Percentiles rank a stretch among this genome's conserved stretches.
Conservation (phyloP, 2,888 invertebrate species). For the Macroteleia sp. region DNA sequence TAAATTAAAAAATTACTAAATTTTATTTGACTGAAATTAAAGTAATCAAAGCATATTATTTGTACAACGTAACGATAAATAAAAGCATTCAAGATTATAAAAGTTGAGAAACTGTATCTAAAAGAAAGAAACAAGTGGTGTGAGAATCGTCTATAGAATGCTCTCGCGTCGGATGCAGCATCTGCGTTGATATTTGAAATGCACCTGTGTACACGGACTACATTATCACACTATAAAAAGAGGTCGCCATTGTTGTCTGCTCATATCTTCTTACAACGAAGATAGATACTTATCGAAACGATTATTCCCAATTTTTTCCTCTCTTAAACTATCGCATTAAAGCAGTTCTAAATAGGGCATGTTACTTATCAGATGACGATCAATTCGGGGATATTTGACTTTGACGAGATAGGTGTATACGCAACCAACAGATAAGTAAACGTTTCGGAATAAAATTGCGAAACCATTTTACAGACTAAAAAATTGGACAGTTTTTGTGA, state of each 20-base stretch:
- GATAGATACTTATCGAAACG: constrained; percentile 44
- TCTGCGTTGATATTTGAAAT: constrained; percentile 76
- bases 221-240: constrained; percentile 76
- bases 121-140: constrained; percentile 9
- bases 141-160: constrained; percentile 7
- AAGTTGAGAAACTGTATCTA: too few relatives aligned
- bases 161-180: constrained; percentile 72
- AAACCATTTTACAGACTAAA: neutral
- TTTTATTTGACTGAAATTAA: too few relatives aligned
- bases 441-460: neutral
- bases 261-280: constrained; percentile 39
- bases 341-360: constrained; percentile 10
- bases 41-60: too few relatives aligned
- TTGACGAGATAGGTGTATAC: neutral
- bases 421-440: neutral
- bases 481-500: neutral
- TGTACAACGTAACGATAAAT: too few relatives aligned
- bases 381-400: neutral
- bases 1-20: too few relatives aligned
- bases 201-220: constrained; percentile 82
- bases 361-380: constrained; percentile 11
- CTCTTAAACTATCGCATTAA: neutral
- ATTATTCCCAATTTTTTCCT: constrained; percentile 27
- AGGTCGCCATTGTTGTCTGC: constrained; percentile 76
- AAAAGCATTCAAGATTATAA: too few relatives aligned